phyloP scores from a whole-genome alignment of 1,140 invertebrate genomes.

The Lepidurus couesii region DNA sequence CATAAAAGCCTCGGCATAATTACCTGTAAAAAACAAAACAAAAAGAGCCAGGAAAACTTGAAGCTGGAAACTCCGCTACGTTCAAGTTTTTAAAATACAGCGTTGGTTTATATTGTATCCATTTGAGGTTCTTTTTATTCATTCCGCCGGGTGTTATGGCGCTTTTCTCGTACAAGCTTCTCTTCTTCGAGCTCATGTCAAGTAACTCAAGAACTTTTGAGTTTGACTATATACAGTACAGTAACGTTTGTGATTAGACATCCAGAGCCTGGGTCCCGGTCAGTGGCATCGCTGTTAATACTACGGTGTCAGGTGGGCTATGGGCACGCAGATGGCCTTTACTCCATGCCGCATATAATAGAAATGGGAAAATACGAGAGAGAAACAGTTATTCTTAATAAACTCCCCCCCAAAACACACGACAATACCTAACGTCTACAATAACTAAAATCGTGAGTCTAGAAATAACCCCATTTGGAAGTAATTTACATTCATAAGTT shows the following conservation, averaged over 20 bases:
- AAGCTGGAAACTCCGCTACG: constrained; percentile 5
- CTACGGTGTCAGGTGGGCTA: constrained; percentile 7
- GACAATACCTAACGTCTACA: constrained; percentile 5
- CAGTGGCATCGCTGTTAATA: neutral
- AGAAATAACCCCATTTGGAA: neutral
- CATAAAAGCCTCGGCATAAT: constrained; percentile 5
- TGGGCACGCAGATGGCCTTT: constrained; percentile 8
- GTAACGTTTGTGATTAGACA: constrained; percentile 4
- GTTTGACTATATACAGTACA: neutral
- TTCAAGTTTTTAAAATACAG: neutral
- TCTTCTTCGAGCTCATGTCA: constrained; percentile 9
- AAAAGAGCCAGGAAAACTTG: no score
- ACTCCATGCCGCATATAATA: neutral
- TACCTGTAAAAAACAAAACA: neutral
- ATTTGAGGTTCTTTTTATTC: neutral
- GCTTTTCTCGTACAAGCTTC: neutral
- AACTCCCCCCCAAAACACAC: neutral
- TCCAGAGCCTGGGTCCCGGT: neutral
- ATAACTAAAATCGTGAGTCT: constrained; percentile 16
- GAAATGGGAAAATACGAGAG: neutral
- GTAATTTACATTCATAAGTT: constrained; percentile 22
- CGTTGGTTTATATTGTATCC: neutral
- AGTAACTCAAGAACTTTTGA: neutral
- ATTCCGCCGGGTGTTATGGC: neutral
- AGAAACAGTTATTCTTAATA: neutral